phyloP scores from a whole-genome alignment of 2,888 invertebrate genomes.

The Ennomos fuscantarius region DNA sequence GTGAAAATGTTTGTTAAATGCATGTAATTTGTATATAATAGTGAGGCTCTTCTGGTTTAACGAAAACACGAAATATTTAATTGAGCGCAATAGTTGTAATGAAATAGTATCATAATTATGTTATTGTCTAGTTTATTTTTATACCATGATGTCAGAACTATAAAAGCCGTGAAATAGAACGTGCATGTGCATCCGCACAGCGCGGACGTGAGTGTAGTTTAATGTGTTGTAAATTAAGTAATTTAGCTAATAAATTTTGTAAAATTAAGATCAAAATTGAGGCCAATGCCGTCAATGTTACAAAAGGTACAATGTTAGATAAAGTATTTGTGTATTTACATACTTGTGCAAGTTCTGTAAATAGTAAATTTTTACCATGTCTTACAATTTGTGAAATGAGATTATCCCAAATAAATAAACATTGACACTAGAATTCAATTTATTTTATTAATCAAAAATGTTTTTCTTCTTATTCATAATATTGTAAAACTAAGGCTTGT shows the following conservation, averaged over 20 bases:
- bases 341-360: conserved; percentile 72
- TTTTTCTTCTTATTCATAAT: conserved; percentile 28
- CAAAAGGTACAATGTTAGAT: conserved; percentile 78
- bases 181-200: conserved; percentile 64
- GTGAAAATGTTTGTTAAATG: conserved; percentile 31
- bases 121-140: conserved; percentile 33
- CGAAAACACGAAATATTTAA: conserved; percentile 28
- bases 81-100: conserved; percentile 32
- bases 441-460: conserved; percentile 32
- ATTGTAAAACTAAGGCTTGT: too few relatives aligned
- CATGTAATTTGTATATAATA: conserved; percentile 55
- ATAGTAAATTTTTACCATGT: conserved; percentile 81
- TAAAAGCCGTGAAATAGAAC: conserved; percentile 2
- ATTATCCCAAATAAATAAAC: conserved; percentile 81
- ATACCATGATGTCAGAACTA: conserved; percentile 17
- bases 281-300: conserved; percentile 68
- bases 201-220: conserved; percentile 58
- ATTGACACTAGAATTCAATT: conserved; percentile 65
- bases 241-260: conserved; percentile 78
- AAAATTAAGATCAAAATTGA: conserved; percentile 70
- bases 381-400: conserved; percentile 80
- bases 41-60: conserved; percentile 44
- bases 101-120: conserved; percentile 1
- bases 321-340: conserved; percentile 65
- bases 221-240: conserved; percentile 73